A percentile compares a stretch with the other conserved stretches of the same genome.
These are phyloP conservation scores for Luperina testacea DNA, from an alignment of 2,888 invertebrate genomes.

Conservation along the genomic window DNA sequence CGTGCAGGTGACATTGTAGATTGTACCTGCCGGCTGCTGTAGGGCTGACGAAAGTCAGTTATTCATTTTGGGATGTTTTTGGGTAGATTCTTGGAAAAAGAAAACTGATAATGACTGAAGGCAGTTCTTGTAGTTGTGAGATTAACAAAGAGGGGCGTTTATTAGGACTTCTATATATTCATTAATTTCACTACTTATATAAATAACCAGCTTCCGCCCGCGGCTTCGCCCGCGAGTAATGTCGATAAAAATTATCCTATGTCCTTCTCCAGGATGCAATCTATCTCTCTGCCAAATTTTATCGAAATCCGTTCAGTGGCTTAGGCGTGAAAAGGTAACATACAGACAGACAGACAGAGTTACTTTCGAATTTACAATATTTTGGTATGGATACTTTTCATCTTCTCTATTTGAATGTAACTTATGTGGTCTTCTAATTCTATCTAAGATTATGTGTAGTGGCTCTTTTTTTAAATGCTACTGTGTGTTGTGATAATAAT, in stretches of 20 bases:
- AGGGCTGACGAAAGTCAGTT: slow-evolving; percentile 1
- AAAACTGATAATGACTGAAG: background rate
- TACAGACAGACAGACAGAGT: too few relatives aligned
- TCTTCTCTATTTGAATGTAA: background rate
- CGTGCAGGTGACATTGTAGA: slow-evolving; percentile 73
- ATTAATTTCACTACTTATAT: background rate
- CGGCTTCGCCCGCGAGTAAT: too few relatives aligned
- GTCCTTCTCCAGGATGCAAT: too few relatives aligned
- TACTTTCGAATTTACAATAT: too few relatives aligned
- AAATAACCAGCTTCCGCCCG: background rate
- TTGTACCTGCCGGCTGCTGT: slow-evolving; percentile 56
- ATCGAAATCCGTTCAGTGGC: too few relatives aligned
- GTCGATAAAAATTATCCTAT: too few relatives aligned
- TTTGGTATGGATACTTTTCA: background rate
- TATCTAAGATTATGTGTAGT: background rate
- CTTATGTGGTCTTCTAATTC: background rate
- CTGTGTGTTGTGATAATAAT: background rate
- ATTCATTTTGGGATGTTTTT: background rate
- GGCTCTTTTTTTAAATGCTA: background rate
- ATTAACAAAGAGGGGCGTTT: too few relatives aligned
- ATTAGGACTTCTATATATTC: background rate
- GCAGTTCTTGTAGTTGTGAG: background rate
- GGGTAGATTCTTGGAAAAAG: background rate
- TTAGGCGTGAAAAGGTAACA: too few relatives aligned
- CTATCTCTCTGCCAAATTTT: too few relatives aligned